phyloP scores from a whole-genome alignment of 1,140 invertebrate species.

The Zaprionus capensis region DNA sequence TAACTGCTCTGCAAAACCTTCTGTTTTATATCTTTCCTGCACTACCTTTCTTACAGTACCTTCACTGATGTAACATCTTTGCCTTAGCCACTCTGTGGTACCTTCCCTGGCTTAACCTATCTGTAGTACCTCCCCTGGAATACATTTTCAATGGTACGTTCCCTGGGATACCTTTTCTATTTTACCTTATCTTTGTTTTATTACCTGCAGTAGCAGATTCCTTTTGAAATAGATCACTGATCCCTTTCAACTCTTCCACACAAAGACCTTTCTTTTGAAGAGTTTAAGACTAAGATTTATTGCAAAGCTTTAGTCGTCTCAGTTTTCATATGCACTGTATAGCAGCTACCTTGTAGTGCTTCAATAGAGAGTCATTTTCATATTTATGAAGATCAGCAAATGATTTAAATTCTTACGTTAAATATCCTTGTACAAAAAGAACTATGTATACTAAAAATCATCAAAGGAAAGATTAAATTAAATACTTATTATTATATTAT shows the following conservation, averaged over 20 bases:
- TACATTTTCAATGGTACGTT: not conserved
- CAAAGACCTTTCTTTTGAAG: not conserved
- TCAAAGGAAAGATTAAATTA: no score
- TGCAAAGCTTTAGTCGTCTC: not conserved
- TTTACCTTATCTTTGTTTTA: not conserved
- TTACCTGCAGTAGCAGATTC: not conserved
- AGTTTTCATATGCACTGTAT: not conserved
- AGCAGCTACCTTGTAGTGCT: no score
- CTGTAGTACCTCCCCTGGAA: not conserved
- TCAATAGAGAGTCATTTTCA: no score
- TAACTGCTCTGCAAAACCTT: no score
- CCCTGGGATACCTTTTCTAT: not conserved
- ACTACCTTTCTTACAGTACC: not conserved
- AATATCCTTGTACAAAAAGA: no score
- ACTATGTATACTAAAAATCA: no score
- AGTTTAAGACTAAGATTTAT: not conserved
- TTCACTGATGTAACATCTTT: no score
- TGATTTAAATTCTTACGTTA: no score
- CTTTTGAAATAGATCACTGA: not conserved
- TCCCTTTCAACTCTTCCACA: not conserved
- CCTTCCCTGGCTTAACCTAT: not conserved
- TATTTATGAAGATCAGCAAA: not conserved
- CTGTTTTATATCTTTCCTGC: not conserved
- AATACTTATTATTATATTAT: no score
- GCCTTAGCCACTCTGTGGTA: not conserved